Evolutionary conservation across 2,113 vertebrate genomes (phyloP).

Genomic region (Bagarius yarrelli): DNA sequence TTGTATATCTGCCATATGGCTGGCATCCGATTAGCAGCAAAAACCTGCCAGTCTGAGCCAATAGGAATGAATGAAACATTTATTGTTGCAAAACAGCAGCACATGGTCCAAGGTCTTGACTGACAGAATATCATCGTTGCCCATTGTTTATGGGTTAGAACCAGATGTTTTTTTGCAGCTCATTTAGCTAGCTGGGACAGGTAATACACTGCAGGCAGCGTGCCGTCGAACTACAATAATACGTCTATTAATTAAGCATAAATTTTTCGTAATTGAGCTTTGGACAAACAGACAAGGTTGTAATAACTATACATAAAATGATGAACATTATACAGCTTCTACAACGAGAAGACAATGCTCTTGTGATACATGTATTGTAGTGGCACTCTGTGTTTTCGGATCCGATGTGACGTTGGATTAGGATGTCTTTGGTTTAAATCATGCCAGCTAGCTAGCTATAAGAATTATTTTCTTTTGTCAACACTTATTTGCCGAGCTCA

Average conservation of each 20-base stretch:
- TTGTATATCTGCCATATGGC: conserved; percentile 21
- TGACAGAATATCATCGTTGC: conserved; percentile 23
- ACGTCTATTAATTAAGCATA: conserved; percentile 17
- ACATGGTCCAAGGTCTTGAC: conserved; percentile 4
- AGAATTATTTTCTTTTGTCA: background rate
- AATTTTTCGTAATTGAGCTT: background rate
- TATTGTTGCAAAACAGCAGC: conserved; percentile 1
- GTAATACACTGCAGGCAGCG: background rate
- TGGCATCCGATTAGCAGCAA: conserved; percentile 19
- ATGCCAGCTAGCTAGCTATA: background rate
- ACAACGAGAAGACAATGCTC: background rate
- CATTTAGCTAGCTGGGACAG: background rate
- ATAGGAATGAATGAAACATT: background rate
- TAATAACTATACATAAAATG: background rate
- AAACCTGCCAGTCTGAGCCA: background rate
- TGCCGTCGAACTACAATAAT: background rate
- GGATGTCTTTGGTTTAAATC: background rate
- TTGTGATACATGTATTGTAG: background rate
- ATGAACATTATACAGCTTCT: too few relatives aligned
- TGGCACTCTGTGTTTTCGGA: background rate
- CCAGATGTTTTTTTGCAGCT: conserved; percentile 22
- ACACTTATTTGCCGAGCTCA: background rate
- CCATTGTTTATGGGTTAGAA: conserved; percentile 16
- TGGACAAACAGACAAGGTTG: background rate
- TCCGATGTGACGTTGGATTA: background rate